A percentile compares a stretch with the other conserved stretches of the same genome.
Conservation (phyloP, 2,113 vertebrate genomes). For the Pristiophorus japonicus region DNA sequence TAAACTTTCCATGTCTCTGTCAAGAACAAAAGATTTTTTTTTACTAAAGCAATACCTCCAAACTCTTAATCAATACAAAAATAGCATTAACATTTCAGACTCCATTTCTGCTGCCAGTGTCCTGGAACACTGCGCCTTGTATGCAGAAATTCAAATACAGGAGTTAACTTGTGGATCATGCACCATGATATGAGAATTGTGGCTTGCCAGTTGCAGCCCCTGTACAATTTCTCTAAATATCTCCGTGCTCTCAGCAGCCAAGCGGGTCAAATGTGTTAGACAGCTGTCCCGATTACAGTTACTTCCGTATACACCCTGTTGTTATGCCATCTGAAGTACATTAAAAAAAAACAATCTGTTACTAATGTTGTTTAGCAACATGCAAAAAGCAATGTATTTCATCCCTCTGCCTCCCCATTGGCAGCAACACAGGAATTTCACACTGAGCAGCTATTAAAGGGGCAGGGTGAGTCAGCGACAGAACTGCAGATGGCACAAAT, state of each 20-base stretch:
- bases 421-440: constrained; percentile 15
- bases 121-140: neutral
- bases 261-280: neutral
- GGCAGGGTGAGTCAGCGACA: neutral
- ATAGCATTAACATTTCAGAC: neutral
- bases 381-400: neutral
- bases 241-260: neutral
- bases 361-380: constrained; percentile 26
- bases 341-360: neutral
- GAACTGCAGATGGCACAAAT: constrained; percentile 15
- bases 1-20: neutral
- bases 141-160: neutral
- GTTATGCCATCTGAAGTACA: constrained; percentile 19
- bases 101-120: neutral
- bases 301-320: neutral
- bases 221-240: neutral
- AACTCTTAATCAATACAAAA: neutral
- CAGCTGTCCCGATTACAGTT: neutral
- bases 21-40: neutral
- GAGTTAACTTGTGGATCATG: neutral
- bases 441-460: constrained; percentile 1
- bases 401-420: neutral
- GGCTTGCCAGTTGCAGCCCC: neutral
- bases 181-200: neutral
- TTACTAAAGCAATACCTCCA: neutral